Percentiles rank a stretch among this genome's conserved stretches.
phyloP scores from a whole-genome alignment of 2,113 vertebrate genomes.

The Capra hircus region DNA sequence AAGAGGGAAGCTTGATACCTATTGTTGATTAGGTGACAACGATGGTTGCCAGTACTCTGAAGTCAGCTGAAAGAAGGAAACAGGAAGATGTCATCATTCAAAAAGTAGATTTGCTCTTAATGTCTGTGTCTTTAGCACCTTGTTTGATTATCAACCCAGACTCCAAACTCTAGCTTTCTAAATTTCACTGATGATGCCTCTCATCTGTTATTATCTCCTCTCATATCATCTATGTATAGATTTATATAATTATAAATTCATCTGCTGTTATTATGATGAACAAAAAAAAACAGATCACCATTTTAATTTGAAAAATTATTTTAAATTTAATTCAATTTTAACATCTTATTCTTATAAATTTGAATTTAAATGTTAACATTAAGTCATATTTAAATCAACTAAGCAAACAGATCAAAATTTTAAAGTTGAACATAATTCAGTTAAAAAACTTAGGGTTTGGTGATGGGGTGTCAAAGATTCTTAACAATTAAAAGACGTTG shows the following conservation, averaged over 20 bases:
- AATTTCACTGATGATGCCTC: background rate
- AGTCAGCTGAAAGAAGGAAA: background rate
- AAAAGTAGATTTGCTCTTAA: background rate
- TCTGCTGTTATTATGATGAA: background rate
- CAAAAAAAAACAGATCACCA: background rate
- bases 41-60: background rate
- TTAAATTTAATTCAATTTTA: conserved; percentile 26
- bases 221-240: background rate
- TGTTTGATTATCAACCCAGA: background rate
- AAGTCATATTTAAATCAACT: conserved; percentile 31
- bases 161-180: background rate
- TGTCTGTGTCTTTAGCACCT: background rate
- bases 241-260: conserved; percentile 6
- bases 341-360: background rate
- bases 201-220: background rate
- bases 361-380: conserved; percentile 33
- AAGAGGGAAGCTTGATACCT: background rate
- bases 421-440: background rate
- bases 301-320: background rate
- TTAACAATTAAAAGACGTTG: background rate
- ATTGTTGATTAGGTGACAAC: background rate
- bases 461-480: background rate
- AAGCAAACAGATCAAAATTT: conserved; percentile 14
- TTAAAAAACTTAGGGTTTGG: background rate
- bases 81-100: background rate